Percentiles rank a stretch among this genome's conserved stretches.
phyloP scores from a whole-genome alignment of 23 tunicate species.

The Trididemnum nubilum region DNA sequence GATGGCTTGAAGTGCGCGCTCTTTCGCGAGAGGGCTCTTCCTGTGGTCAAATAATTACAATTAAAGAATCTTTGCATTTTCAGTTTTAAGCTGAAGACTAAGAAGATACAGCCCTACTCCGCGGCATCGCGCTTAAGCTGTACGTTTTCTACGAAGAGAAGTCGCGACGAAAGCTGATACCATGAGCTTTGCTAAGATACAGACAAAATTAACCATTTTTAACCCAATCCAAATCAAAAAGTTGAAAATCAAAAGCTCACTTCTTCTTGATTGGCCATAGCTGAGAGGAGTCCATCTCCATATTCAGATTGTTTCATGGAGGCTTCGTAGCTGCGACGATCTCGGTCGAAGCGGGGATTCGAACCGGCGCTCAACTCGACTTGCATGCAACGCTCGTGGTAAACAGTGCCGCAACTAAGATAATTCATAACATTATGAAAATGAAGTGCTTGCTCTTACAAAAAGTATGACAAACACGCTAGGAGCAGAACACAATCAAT shows the following conservation, averaged over 20 bases:
- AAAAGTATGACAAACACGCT: too few species aligned
- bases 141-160: too few species aligned
- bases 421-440: not conserved
- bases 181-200: too few species aligned
- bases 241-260: not conserved
- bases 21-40: slow-evolving; percentile 13
- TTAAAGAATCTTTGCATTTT: not conserved
- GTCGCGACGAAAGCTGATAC: too few species aligned
- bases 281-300: slow-evolving; percentile 27
- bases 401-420: slow-evolving; percentile 63
- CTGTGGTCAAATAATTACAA: not conserved
- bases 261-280: not conserved
- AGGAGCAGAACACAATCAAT: too few species aligned
- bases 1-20: slow-evolving; percentile 15
- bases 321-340: slow-evolving; percentile 35
- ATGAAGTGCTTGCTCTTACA: too few species aligned
- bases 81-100: too few species aligned
- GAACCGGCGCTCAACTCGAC: slow-evolving; percentile 34
- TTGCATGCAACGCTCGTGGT: slow-evolving; percentile 70
- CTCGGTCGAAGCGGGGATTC: slow-evolving; percentile 42
- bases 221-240: too few species aligned
- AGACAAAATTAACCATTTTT: too few species aligned
- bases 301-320: not conserved
- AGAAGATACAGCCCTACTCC: too few species aligned
- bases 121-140: too few species aligned